Evolutionary conservation across 30 jellyfish, hydroid and myxozoan genomes (phyloP), one percentile per base, ranked within the genome.

Genomic region (Aurelia aurita complex sp. Pacific): DNA sequence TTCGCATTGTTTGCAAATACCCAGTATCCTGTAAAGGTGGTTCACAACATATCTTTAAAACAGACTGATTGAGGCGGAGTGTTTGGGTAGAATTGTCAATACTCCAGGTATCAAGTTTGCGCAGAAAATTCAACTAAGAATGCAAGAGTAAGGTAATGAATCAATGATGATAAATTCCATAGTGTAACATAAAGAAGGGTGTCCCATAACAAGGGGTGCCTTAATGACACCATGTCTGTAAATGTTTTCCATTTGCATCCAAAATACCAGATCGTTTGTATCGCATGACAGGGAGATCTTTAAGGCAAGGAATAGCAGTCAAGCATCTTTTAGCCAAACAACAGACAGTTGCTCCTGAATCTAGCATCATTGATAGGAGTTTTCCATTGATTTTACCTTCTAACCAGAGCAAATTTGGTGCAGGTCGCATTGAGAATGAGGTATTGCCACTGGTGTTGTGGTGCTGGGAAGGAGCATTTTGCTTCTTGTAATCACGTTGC

Each of bases 331-430:
- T 51, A 50, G 90, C 90, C 8, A 81, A 51, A 67, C 75, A 81
- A 75, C 83, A 81, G 17, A 66, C 64, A n/a, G 83, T 81, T 17
- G 85, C 90, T 18, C 90, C 84, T 66, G 90, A 81, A 42, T 67
- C 90, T 15, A 81, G 82, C 51, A 81, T 40, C 90, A 81, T 81
- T 46, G 23, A 64, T 13, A 81, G 18, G 73, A 8, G 54, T 52
- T 52, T 3, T 43, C 76, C 85, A 74, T 40, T 74, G 50, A 36
- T 12, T 23, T 67, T 36, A 13, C 77, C 54, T 13, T 29, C 33
- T 16, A 67, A 32, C 54, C 77, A 67, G 50, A 38, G 50, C 50
- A 38, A 38, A 38, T 38, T 38, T 4, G 50, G 50, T 38, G 50
- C 50, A 2, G 50, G 50, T 38, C 5, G 50, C 50, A 38, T 38